A percentile compares a stretch with the other conserved stretches of the same genome.
Evolutionary conservation across 2,113 vertebrate genomes (phyloP).

Genomic region (Phocoena phocoena): DNA sequence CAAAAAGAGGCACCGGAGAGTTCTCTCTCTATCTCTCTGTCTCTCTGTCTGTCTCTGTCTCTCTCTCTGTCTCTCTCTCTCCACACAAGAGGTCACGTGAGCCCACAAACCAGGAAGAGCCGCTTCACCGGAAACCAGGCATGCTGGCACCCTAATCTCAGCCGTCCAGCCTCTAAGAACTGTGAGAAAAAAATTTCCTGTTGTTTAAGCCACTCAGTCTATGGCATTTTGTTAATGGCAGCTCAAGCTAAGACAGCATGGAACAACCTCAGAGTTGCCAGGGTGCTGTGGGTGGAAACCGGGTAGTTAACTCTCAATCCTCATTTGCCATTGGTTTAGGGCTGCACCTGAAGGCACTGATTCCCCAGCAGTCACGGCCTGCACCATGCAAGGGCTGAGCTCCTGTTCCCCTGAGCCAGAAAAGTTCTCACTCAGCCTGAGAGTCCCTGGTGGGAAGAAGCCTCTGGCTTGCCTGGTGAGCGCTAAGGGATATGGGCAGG

Average conservation of each 20-base stretch:
- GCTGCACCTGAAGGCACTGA: background rate
- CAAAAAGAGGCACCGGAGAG: background rate
- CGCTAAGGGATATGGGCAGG: background rate
- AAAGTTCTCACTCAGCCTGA: background rate
- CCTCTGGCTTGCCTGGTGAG: background rate
- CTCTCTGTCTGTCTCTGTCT: too few species aligned
- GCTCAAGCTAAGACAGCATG: background rate
- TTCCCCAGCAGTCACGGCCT: rapidly evolving
- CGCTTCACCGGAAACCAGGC: background rate
- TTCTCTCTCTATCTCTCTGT: background rate
- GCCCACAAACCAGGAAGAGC: background rate
- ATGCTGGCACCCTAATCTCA: background rate
- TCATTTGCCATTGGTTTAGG: background rate
- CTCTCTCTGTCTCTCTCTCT: background rate
- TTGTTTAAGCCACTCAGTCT: background rate
- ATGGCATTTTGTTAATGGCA: background rate
- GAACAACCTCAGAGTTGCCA: background rate
- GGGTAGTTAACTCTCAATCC: background rate
- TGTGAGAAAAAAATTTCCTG: background rate
- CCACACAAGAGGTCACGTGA: background rate
- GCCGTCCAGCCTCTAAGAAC: background rate
- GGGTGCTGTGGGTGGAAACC: background rate
- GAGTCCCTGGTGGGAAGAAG: background rate
- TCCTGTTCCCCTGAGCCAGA: background rate
- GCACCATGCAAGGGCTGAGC: background rate